Base-by-base conservation (phyloP, 2,113 vertebrate genomes). In the Mustela nigripes region DNA sequence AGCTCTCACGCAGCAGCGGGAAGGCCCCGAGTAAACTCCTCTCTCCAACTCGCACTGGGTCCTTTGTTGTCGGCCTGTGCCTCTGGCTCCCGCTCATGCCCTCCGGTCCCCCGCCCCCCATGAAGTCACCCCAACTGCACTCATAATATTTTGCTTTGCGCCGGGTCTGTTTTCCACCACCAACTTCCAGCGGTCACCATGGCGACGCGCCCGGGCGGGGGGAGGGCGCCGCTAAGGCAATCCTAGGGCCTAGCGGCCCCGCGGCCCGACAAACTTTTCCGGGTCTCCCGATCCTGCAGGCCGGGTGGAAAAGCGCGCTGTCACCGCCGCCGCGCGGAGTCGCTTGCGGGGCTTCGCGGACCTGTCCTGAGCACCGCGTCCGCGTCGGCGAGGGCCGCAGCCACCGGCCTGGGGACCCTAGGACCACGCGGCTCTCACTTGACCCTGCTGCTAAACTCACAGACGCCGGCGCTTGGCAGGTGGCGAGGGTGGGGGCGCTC, bases 61-160 rank as follows among this genome's bases (percentile, higher is more conserved):
- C 95, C 96, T 98, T 99, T 98, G 98, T 99, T 99, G 99, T 99
- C 98, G 94, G 96, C 96, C 98, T 99, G 98, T 98, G 98, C 99
- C 99, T 99, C 98, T 98, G 98, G 98, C 98, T 98, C 98, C 96
- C 94, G 98, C 98, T 98, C 98, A 94, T 99, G 98, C 98, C 98
- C 99, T 98, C 98, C 98, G 83, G 91, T 76, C 97, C 95, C 98
- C 97, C 82, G 83, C 94, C 92, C 95, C 95, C 76, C 90, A 78
- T 80, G 76, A 98, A 98, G 98, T 98, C 97, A 98, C 96, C 98
- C 98, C 97, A 98, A 98, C 98, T 98, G 98, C 98, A 98, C 98
- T 98, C 98, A 98, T 98, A 98, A 98, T 98, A 99, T 99, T 98
- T 99, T 97, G 98, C 96, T 83, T 98, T 98, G 98, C 97, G 94